A percentile compares a stretch with the other conserved stretches of the same genome.
Evolutionary conservation across 2,888 invertebrate genomes (phyloP).

Genomic region (Adela reaumurella): DNA sequence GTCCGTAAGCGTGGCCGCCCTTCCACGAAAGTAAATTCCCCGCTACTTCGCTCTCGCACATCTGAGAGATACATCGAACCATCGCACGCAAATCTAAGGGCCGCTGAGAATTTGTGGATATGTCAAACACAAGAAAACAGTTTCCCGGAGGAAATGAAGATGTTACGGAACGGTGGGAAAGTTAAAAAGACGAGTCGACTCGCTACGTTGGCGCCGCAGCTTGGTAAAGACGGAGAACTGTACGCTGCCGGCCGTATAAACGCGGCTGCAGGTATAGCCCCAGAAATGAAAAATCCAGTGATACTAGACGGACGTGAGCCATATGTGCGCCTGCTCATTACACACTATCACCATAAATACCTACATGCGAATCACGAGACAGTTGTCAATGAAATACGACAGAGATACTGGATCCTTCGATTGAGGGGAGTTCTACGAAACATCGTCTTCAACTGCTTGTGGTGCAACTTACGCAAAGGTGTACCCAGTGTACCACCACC

Average conservation of each 20-base stretch:
- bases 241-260: neutral
- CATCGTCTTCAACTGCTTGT: neutral
- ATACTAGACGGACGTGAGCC: neutral
- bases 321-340: neutral
- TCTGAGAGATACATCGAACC: no score
- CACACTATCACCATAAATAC: slow-evolving; percentile 4
- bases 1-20: no score
- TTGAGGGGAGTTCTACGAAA: slow-evolving; percentile 6
- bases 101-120: neutral
- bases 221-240: neutral
- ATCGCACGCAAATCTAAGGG: no score
- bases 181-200: neutral
- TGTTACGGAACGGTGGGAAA: neutral
- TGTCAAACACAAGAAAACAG: neutral
- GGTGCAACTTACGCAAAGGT: slow-evolving; percentile 8
- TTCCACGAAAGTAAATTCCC: no score
- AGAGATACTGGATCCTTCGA: slow-evolving; percentile 8
- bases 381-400: slow-evolving; percentile 8
- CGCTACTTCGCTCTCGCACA: no score
- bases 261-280: neutral
- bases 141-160: neutral
- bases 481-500: slow-evolving; percentile 6
- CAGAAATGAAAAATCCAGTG: slow-evolving; percentile 1
- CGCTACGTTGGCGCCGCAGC: neutral
- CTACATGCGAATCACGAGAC: slow-evolving; percentile 5